A percentile compares a stretch with the other conserved stretches of the same genome.
phyloP scores from a whole-genome alignment of 2,797 vertebrate species.

The Sebastes steindachneri region DNA sequence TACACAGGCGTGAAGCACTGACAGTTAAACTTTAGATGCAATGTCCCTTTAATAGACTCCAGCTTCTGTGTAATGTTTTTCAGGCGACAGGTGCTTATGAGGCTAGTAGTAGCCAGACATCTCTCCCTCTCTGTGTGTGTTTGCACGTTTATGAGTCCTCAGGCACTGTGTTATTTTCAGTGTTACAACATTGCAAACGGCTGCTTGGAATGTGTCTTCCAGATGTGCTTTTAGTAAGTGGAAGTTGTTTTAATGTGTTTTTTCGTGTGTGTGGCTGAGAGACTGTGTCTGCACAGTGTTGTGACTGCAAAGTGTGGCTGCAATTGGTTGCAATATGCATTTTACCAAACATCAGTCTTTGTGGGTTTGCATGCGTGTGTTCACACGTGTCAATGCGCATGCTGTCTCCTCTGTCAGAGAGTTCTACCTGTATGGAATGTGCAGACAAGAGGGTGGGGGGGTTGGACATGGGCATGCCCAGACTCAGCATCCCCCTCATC shows the following conservation, averaged over 20 bases:
- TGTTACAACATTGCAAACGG: constrained; percentile 54
- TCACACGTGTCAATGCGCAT: constrained; percentile 35
- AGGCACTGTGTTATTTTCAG: constrained; percentile 62
- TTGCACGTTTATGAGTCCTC: constrained; percentile 19
- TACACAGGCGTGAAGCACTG: not conserved
- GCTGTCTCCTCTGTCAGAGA: constrained; percentile 42
- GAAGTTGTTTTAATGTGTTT: constrained; percentile 61
- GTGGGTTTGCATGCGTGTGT: not conserved
- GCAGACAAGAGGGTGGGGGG: not conserved
- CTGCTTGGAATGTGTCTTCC: constrained; percentile 78
- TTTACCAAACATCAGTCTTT: not conserved
- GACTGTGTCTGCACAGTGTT: not conserved
- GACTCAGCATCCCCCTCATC: constrained; percentile 44
- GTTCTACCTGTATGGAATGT: constrained; percentile 62
- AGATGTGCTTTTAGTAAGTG: constrained; percentile 75
- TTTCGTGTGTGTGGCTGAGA: not conserved
- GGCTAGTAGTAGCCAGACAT: constrained; percentile 19
- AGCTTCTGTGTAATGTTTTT: constrained; percentile 5
- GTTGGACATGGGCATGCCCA: constrained; percentile 44
- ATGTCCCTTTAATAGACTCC: constrained; percentile 20
- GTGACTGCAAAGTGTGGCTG: not conserved
- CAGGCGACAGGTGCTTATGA: constrained; percentile 41
- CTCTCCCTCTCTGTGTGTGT: constrained; percentile 1
- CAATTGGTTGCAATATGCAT: not conserved
- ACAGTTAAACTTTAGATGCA: not conserved